Evolutionary conservation across 1,140 invertebrate genomes (phyloP).

Genomic region (Drosophila pandora): DNA sequence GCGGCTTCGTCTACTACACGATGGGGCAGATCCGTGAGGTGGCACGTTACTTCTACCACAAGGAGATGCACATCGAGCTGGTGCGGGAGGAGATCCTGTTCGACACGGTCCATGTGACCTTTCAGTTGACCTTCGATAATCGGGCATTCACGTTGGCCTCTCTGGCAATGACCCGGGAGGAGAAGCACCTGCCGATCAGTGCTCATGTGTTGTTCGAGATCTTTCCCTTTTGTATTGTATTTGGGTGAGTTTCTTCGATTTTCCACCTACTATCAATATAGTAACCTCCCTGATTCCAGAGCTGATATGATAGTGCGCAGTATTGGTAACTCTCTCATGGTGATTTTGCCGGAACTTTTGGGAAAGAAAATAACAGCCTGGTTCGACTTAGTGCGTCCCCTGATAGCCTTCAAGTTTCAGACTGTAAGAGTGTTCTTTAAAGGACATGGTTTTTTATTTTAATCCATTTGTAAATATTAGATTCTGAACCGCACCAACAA

Average conservation of each 20-base stretch:
- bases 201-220: conserved; percentile 97
- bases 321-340: conserved; percentile 95
- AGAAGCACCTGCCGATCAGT: conserved; percentile 93
- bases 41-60: conserved; percentile 95
- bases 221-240: conserved; percentile 98
- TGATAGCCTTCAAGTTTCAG: conserved; percentile 97
- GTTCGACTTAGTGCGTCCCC: conserved; percentile 94
- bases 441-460: neutral
- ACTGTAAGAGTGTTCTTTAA: conserved; percentile 88
- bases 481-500: conserved; percentile 97
- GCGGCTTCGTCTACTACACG: conserved; percentile 97
- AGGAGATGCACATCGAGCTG: conserved; percentile 95
- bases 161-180: conserved; percentile 92
- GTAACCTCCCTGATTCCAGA: conserved; percentile 84
- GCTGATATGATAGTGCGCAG: conserved; percentile 95
- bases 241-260: conserved; percentile 87
- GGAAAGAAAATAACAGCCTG: conserved; percentile 95
- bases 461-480: conserved; percentile 85
- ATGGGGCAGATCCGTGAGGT: conserved; percentile 98
- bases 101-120: conserved; percentile 96
- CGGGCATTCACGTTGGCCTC: conserved; percentile 92
- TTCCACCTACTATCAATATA: neutral
- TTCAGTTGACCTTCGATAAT: conserved; percentile 97
- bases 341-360: conserved; percentile 93
- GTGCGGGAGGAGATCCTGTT: conserved; percentile 93